These are phyloP conservation scores for Leucoraja ocellata DNA, from an alignment of 2,797 vertebrate species.

Conservation along the genomic window DNA sequence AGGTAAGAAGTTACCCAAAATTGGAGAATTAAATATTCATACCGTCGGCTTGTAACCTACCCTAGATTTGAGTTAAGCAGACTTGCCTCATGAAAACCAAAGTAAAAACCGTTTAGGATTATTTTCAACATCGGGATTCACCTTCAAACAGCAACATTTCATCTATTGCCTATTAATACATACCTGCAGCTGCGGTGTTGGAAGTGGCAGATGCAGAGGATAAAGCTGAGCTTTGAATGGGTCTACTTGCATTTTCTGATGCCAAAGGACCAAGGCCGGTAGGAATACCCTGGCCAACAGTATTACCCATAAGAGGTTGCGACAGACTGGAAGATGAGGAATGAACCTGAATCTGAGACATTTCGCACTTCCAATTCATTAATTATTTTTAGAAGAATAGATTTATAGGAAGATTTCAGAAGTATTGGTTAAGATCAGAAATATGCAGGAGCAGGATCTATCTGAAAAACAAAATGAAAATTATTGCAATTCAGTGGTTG, in stretches of 20 bases:
- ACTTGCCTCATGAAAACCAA: background rate
- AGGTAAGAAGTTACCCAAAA: too few species aligned
- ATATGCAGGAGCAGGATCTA: constrained; percentile 62
- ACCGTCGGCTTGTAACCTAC: too few species aligned
- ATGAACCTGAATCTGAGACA: constrained; percentile 94
- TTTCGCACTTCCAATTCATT: constrained; percentile 61
- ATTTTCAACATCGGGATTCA: background rate
- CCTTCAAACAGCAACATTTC: background rate
- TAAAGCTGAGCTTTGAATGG: constrained; percentile 82
- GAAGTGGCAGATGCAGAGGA: constrained; percentile 83
- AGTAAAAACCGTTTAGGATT: background rate
- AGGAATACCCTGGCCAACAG: constrained; percentile 66
- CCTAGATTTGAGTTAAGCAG: too few species aligned
- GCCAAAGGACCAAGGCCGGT: constrained; percentile 75
- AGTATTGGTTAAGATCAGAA: constrained; percentile 57
- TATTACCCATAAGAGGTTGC: constrained; percentile 66
- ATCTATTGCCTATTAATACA: constrained; percentile 42
- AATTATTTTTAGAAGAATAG: constrained; percentile 43
- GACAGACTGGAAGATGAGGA: constrained; percentile 67
- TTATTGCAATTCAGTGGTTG: background rate
- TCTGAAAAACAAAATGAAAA: constrained; percentile 53
- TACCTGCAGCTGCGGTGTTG: constrained; percentile 81
- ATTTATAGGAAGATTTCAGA: constrained; percentile 46
- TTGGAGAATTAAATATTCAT: too few species aligned
- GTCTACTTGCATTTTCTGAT: constrained; percentile 91